Evolutionary conservation across 2,113 vertebrate species (phyloP).

Genomic region (Nycticorax nycticorax): DNA sequence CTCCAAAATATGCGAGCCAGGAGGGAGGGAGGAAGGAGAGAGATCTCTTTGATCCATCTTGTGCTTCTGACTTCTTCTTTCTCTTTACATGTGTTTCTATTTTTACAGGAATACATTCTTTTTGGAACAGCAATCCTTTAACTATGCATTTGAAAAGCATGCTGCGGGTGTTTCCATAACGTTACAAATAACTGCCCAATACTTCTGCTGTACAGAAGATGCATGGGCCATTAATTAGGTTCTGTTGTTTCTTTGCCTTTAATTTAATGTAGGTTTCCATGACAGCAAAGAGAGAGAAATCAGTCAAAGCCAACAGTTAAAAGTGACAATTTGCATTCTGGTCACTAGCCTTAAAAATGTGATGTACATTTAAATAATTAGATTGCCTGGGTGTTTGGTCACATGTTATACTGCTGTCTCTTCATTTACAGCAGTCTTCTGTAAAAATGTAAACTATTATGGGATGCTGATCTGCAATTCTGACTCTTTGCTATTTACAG

Average conservation of each 20-base stretch:
- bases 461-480: background rate
- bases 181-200: background rate
- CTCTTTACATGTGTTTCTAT: background rate
- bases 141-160: background rate
- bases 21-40: background rate
- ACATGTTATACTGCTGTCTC: background rate
- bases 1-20: background rate
- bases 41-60: background rate
- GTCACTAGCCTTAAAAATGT: background rate
- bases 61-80: background rate
- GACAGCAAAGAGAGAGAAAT: background rate
- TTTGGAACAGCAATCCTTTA: background rate
- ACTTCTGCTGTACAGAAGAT: background rate
- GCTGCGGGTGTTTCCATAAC: background rate
- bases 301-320: background rate
- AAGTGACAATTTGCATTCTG: background rate
- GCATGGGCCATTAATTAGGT: background rate
- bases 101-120: background rate
- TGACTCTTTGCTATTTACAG: background rate
- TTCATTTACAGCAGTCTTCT: background rate
- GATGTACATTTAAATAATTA: background rate
- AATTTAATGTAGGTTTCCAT: background rate
- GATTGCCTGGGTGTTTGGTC: background rate
- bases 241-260: background rate
- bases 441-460: background rate